Evolutionary conservation across 2,888 invertebrate species (phyloP), one percentile per base, ranked within the genome.

Genomic region (Xanthorhoe designata): DNA sequence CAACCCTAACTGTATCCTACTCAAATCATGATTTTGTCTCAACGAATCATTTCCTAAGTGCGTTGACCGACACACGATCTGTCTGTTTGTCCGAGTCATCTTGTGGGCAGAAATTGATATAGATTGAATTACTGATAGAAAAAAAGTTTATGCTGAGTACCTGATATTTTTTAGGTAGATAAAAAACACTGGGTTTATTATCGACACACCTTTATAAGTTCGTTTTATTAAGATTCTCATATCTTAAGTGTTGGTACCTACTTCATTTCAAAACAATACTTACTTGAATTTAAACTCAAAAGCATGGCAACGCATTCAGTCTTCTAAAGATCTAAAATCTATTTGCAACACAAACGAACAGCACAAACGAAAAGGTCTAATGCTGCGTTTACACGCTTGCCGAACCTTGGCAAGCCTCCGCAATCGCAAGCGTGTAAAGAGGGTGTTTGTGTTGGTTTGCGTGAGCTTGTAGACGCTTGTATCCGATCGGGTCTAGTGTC

Each of bases 41-140:
- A 71, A 73, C 64, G 49, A 73, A 65, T 32, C 63, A 56, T 63
- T 68, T 71, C 73, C 73, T 71, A 60, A 70, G 71, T 61, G 68
- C 73, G 57, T 42, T 69, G 71, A 71, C 73, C 73, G 70, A 56
- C 49, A 73, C 55, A 52, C 59, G 69, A 73, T 73, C 35, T 42
- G 69, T 61, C 52, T 58, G 64, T 64, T 51, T 38, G 63, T 57
- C 42, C 55, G 57, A 61, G 61, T 19, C 67, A 57, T 59, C 50
- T 64, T 51, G 69, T 65, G 67, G 64, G 53, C 32, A 57, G 64
- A 58, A 47, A 65, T 38, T 62, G 59, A 70, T 65, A 67, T 38
- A 53, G 59, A 65, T 64, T 50, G 56, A 62, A 38, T 61, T 64
- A 61, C 68, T 57, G 56, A 45, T 62, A 64, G 51, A 60, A 62